phyloP scores from a whole-genome alignment of 2,113 vertebrate species.

The Rhegmatorhina hoffmannsi region DNA sequence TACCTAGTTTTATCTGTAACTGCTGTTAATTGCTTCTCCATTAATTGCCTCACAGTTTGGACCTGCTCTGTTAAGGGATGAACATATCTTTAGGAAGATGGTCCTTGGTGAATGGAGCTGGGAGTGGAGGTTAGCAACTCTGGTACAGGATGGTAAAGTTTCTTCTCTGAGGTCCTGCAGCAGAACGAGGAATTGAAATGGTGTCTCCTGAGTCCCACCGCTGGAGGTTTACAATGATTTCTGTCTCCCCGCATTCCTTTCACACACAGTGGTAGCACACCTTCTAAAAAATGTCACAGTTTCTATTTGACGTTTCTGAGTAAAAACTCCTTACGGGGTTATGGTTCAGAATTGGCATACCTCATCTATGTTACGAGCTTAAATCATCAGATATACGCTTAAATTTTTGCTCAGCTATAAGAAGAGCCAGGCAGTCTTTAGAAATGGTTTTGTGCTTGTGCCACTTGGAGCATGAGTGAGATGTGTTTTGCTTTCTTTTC shows the following conservation, averaged over 20 bases:
- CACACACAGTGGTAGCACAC: too few species aligned
- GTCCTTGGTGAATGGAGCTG: background rate
- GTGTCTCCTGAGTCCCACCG: background rate
- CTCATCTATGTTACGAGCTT: background rate
- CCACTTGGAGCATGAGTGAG: background rate
- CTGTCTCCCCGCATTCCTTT: background rate
- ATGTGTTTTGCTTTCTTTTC: background rate
- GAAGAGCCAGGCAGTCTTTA: background rate
- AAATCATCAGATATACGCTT: background rate
- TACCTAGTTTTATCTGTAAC: background rate
- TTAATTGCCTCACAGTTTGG: background rate
- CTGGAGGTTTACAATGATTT: background rate
- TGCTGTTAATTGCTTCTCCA: rapidly evolving
- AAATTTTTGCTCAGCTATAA: background rate
- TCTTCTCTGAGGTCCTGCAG: background rate
- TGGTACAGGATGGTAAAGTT: background rate
- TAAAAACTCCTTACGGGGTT: background rate
- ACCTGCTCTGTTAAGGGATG: background rate
- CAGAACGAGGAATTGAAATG: background rate
- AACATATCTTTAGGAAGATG: background rate
- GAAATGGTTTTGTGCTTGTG: background rate
- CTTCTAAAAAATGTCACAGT: background rate
- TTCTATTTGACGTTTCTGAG: background rate
- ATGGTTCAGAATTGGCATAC: background rate
- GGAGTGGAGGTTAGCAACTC: background rate